Base-by-base conservation (phyloP, 2,113 vertebrate genomes). In the Telmatochromis brichardi region DNA sequence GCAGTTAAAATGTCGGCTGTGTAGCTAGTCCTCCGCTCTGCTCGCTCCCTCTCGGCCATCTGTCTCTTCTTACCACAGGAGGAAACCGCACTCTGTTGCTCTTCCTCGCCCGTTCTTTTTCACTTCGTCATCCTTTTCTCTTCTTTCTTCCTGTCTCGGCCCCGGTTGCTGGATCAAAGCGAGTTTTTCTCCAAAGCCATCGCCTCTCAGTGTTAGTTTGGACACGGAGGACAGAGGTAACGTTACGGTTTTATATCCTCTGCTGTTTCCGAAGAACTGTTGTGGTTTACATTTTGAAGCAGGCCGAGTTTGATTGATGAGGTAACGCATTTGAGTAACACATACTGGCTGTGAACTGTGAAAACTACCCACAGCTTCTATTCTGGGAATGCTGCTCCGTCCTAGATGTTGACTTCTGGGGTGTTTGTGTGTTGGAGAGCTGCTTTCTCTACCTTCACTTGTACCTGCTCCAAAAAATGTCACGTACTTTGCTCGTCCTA, bases 1-100 rank as follows among this genome's bases (percentile, higher is more conserved):
- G 94, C 91, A 93, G 94, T 95, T 96, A 95, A 97, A 96, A 96
- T 96, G 96, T 96, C 96, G 94, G 96, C 94, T 91, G 91, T 95
- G 93, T 93, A 95, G 94, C 93, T 94, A 23, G 93, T 92, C 88
- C 90, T 94, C 85, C 90, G 87, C 87, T 91, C 93, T 0, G 85
- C 89, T 91, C 83, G 93, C 83, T 93, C 82, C 71, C 81, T 92
- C 45, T 90, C 78, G 78, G 88, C 89, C 92, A 93, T 94, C 87
- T 92, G 90, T 92, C 89, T 91, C 82, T 87, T 88, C 88, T 90
- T 86, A 80, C 88, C 86, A 86, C 81, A 90, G 83, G 90, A 91
- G 89, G 78, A 91, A 95, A 90, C 86, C 89, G 83, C 68, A 9
- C 85, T 80, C 54, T 40, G 33, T 54, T 21, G n/a, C 73, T 78